Evolutionary conservation across 2,113 vertebrate species (phyloP).

Genomic region (Cricetomys ansorgei): DNA sequence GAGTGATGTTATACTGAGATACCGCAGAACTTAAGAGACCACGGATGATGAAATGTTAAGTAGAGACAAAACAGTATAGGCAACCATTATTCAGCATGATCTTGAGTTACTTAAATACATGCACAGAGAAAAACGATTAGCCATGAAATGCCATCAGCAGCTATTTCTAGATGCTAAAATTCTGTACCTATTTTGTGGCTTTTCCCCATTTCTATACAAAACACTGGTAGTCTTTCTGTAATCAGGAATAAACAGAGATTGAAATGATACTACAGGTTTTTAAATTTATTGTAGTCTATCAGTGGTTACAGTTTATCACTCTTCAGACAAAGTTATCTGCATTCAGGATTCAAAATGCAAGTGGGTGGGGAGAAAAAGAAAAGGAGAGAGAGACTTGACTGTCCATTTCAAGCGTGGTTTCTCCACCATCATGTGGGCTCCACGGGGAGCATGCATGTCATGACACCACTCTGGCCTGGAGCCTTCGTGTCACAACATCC

Average conservation of each 20-base stretch:
- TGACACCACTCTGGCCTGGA: conserved; percentile 1
- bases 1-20: background rate
- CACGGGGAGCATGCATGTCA: background rate
- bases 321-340: background rate
- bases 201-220: background rate
- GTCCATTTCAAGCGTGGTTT: background rate
- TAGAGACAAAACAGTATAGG: background rate
- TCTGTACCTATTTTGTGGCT: background rate
- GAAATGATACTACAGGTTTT: background rate
- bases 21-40: background rate
- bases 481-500: conserved; percentile 5
- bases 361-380: background rate
- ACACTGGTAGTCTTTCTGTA: background rate
- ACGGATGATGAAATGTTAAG: background rate
- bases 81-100: background rate
- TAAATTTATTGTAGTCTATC: background rate
- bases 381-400: background rate
- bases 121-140: background rate
- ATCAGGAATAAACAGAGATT: background rate
- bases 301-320: background rate
- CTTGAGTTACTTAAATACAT: background rate
- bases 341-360: background rate
- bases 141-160: background rate
- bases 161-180: conserved; percentile 13
- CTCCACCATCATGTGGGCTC: background rate